Evolutionary conservation across 2,888 invertebrate species (phyloP), one percentile per base, ranked within the genome.

Genomic region (Drosophila borealis): DNA sequence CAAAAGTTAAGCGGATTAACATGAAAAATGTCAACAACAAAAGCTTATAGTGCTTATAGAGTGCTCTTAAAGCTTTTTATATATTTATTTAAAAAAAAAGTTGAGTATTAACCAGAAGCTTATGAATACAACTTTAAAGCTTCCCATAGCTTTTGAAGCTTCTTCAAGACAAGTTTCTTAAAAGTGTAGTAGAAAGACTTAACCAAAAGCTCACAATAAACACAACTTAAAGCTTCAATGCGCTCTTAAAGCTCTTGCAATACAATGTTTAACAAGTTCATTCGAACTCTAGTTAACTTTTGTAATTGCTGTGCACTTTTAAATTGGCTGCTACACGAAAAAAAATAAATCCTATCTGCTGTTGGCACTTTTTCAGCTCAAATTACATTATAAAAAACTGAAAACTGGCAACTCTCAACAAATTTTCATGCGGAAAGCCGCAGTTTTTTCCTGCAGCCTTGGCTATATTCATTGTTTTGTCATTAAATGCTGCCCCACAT

Each of bases 401-500:
- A 41, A 41, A 48, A 34, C 39, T 46, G 29, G 45, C 41, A 13
- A 34, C 34, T 34, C 44, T 55, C 44, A 19, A 42, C 33, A 13
- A 54, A 44, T 54, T 54, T 53, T 17, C 17, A 37, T 19, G 44
- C 54, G 48, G 29, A 53, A 66, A 56, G 41, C 57, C 51, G 19
- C 46, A 50, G 8, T 49, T 44, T 37, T 60, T 60, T 39, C 14
- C 50, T 21, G 19, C 37, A 39, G 56, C 56, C 73, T 51, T 67
- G 54, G 34, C 29, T 19, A 39, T 45, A 61, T 69, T 77, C 65
- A 76, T 77, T 73, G 56, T 72, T 72, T 61, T 62, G 69, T 72
- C 73, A 72, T 72, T 75, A 55, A 75, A 77, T 48, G 68, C 63
- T 61, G 63, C 6, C 44, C 61, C 61, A 60, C 59, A 75, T 66